Evolutionary conservation across 1,140 invertebrate genomes (phyloP).

Genomic region (Eueides isabella): DNA sequence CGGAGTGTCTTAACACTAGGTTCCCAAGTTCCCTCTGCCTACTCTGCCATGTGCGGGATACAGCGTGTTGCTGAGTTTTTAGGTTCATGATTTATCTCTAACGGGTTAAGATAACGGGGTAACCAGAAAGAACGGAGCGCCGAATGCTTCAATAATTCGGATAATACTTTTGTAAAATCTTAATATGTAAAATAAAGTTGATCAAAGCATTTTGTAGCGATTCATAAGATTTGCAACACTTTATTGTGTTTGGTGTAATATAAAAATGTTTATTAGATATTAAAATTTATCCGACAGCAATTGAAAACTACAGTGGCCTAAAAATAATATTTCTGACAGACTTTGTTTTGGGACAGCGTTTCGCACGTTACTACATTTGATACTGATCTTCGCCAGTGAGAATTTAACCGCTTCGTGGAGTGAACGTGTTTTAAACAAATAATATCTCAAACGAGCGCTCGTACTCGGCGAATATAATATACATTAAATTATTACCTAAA

Average conservation of each 20-base stretch:
- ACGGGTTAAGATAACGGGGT: too few species aligned
- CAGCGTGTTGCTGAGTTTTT: too few species aligned
- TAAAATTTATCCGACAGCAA: conserved; percentile 20
- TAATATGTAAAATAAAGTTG: too few species aligned
- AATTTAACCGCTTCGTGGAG: conserved; percentile 49
- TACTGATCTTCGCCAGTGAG: conserved; percentile 52
- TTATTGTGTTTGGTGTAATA: conserved; percentile 6
- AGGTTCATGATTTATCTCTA: too few species aligned
- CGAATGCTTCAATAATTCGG: too few species aligned
- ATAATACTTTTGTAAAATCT: too few species aligned
- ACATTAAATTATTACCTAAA: conserved; percentile 31
- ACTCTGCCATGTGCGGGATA: too few species aligned
- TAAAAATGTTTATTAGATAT: conserved; percentile 13
- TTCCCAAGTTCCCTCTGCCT: too few species aligned
- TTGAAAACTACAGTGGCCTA: conserved; percentile 20
- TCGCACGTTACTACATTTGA: conserved; percentile 42
- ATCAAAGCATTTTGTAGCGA: too few species aligned
- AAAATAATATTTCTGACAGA: conserved; percentile 34
- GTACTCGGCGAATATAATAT: conserved; percentile 30
- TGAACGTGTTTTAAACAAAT: conserved; percentile 47
- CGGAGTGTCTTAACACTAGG: too few species aligned
- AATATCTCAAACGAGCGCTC: conserved; percentile 45
- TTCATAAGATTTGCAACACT: not conserved
- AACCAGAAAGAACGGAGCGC: too few species aligned
- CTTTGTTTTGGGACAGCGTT: conserved; percentile 41